Base-by-base conservation (phyloP, 2,113 vertebrate genomes). In the Lipophrys pholis region DNA sequence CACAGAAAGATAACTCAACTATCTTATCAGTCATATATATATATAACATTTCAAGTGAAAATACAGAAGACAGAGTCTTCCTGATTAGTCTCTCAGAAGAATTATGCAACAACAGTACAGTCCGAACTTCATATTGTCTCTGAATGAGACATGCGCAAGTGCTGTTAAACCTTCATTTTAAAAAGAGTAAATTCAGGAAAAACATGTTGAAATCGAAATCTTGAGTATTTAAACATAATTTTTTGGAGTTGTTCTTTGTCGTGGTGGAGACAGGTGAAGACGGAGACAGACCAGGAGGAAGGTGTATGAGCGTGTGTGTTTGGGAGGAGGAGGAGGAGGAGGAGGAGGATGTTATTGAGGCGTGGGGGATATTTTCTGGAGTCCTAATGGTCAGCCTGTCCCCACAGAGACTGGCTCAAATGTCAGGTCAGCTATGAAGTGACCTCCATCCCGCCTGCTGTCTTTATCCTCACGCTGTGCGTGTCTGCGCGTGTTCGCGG, bases 361-460 rank as follows among this genome's bases (percentile, higher is more conserved):
- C 48, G 53, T 60, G 5, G 16, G 49, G 49, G 70, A 50, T 74
- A 70, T 81, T 79, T 86, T 70, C 79, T 75, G 61, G 66, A 86
- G 56, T 74, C 71, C 77, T 87, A 89, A 90, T 90, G 89, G 90
- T 92, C 90, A 88, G 81, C 68, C 16, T 38, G 69, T 86, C 78
- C 83, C 91, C 78, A 81, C 82, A 88, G 84, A 91, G 86, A 62
- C 90, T 87, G 78, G 79, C 85, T 90, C 87, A 92, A 93, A 93
- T 92, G 92, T 91, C 90, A 92, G 89, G 86, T 88, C 87, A 91
- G 83, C 78, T 83, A 78, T 90, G 84, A 82, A 76, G 62, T 90
- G 89, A 93, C 89, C 92, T 86, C 85, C 65, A 77, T 85, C 61
- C 80, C 0, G 15, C 58, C 73, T 9, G 39, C 73, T 67, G 61